Percentiles rank a stretch among this genome's conserved stretches.
Evolutionary conservation across 2,888 invertebrate species (phyloP).

Genomic region (Unio delphinus): DNA sequence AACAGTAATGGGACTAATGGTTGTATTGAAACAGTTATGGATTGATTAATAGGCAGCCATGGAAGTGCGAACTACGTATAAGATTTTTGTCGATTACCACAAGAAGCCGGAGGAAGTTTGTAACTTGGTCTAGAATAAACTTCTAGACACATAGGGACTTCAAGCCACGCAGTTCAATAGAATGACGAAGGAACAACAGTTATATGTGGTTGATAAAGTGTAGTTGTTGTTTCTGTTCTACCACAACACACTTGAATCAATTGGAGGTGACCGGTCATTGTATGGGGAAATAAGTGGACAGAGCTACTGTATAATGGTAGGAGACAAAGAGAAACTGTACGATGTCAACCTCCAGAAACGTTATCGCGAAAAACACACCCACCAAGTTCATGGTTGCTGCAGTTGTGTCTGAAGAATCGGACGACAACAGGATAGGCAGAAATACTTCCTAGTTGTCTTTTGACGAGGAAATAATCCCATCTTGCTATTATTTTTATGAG

Average conservation of each 20-base stretch:
- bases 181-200: slow-evolving; percentile 10
- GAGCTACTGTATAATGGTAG: slow-evolving; percentile 13
- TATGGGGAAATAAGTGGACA: slow-evolving; percentile 11
- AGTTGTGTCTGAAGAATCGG: too few species aligned
- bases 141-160: slow-evolving; percentile 2
- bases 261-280: slow-evolving; percentile 28
- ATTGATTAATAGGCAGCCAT: slow-evolving; percentile 14
- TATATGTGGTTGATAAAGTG: slow-evolving; percentile 21
- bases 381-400: too few species aligned
- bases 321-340: slow-evolving; percentile 13
- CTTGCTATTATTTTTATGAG: too few species aligned
- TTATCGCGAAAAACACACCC: slow-evolving; percentile 8
- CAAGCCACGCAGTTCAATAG: slow-evolving; percentile 20
- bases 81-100: slow-evolving; percentile 10
- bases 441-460: too few species aligned
- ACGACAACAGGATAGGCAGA: too few species aligned
- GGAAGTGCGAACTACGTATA: slow-evolving; percentile 12
- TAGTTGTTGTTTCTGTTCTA: slow-evolving; percentile 25
- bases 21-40: slow-evolving; percentile 26
- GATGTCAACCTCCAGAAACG: slow-evolving; percentile 23
- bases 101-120: slow-evolving; percentile 12
- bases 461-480: too few species aligned
- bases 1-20: slow-evolving; percentile 27
- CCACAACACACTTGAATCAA: slow-evolving; percentile 24
- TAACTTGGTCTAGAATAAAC: slow-evolving; percentile 17